Base-by-base conservation (phyloP, 1,140 invertebrate genomes). In the Lucilia cuprina region DNA sequence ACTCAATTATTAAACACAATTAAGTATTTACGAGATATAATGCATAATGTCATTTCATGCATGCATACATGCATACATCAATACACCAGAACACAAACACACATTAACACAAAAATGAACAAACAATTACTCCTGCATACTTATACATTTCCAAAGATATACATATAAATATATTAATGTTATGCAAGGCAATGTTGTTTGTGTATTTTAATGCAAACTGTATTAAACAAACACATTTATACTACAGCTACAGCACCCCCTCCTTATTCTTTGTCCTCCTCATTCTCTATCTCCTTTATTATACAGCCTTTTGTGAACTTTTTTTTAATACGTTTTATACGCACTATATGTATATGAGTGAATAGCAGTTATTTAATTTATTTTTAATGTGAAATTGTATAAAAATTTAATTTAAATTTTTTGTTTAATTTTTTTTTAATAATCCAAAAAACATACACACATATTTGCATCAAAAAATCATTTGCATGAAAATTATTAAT, bases 1-100 rank as follows among this genome's bases (percentile, higher is more conserved):
- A 80, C 77, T 80, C 77, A 80, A 80, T 80, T 80, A 80, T 80
- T 80, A 80, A 80, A 80, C 77, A 80, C 77, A 80, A 80, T 80
- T 80, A 80, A 80, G 77, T 80, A 80, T 80, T 80, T 80, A 80
- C 77, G 77, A 50, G n/a, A 80, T 80, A 80, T 80, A 80, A 80
- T 80, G 77, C 77, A 80, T 80, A 80, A 80, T 80, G 77, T 80
- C 77, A 80, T 80, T 80, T 80, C 19, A 80, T 80, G 34, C 75
- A 41, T 78, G 35, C 75, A 78, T 41, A 60, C 75, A 41, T 78
- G 35, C 75, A 78, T 41, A 60, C 55, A 60, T 60, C 13, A 14
- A 60, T n/a, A 60, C n/a, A 60, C 55, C 14, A n/a, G 55, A 12
- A 2, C n/a, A 17, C 55, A 17, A 7, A 21, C n/a, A 70, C n/a